Conservation (phyloP, 2,888 invertebrate genomes). For the Buathra laborator region DNA sequence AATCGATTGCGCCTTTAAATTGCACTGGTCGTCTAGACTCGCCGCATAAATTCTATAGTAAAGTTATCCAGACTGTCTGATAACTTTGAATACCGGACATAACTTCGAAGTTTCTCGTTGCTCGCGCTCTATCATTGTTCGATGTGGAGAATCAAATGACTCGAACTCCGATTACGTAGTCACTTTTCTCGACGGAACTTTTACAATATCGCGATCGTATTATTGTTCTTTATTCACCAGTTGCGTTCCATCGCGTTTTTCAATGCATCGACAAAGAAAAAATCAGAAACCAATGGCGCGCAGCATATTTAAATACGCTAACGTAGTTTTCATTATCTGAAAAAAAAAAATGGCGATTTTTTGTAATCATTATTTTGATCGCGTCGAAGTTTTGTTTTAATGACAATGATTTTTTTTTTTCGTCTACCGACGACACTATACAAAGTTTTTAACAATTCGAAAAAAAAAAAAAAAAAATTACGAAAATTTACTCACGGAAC, state of each 20-base stretch:
- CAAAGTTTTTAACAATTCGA: too few relatives aligned
- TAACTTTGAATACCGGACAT: conserved; percentile 27
- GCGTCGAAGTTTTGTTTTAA: not conserved
- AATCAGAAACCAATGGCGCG: conserved; percentile 64
- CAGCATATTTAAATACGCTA: conserved; percentile 73
- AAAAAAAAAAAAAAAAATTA: not conserved
- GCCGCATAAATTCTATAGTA: conserved; percentile 31
- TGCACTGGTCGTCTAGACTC: not conserved
- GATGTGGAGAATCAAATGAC: not conserved
- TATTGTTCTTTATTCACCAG: not conserved
- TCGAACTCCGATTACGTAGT: not conserved
- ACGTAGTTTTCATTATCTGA: conserved; percentile 72
- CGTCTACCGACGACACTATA: too few relatives aligned
- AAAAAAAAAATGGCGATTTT: conserved; percentile 27
- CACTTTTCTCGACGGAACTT: not conserved
- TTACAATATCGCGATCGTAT: not conserved
- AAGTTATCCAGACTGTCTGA: conserved; percentile 33
- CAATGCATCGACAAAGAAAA: not conserved
- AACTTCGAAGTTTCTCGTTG: not conserved
- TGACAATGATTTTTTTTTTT: not conserved
- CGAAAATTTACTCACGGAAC: conserved; percentile 43
- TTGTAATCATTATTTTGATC: not conserved
- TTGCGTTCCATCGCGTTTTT: not conserved
- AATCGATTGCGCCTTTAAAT: not conserved
- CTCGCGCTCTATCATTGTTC: not conserved